phyloP scores from a whole-genome alignment of 2,888 invertebrate genomes.

The Nemapogon koenigi region DNA sequence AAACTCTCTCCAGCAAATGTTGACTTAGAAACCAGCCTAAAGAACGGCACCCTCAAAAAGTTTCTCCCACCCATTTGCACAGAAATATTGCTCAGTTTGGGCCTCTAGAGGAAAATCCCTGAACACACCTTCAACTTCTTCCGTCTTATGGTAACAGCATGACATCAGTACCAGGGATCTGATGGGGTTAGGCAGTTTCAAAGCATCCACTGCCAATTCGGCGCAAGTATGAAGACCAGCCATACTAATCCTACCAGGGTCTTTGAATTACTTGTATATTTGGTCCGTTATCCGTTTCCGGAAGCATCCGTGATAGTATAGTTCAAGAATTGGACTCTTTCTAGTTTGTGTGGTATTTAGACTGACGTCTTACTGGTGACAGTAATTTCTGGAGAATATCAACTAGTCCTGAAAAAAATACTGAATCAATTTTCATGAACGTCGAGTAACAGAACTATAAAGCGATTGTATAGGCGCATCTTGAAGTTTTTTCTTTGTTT shows the following conservation, averaged over 20 bases:
- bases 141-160: slow-evolving; percentile 81
- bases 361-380: slow-evolving; percentile 66
- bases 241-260: slow-evolving; percentile 34
- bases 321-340: slow-evolving; percentile 63
- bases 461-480: too few species aligned
- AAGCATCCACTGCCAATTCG: slow-evolving; percentile 73
- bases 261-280: slow-evolving; percentile 39
- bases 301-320: slow-evolving; percentile 64
- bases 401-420: too few species aligned
- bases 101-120: slow-evolving; percentile 73
- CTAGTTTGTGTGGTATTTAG: slow-evolving; percentile 58
- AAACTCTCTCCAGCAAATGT: slow-evolving; percentile 57
- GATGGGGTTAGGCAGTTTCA: slow-evolving; percentile 62
- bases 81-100: slow-evolving; percentile 40
- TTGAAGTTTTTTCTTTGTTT: too few species aligned
- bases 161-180: slow-evolving; percentile 73
- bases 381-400: slow-evolving; percentile 63
- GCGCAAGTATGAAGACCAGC: slow-evolving; percentile 80
- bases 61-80: slow-evolving; percentile 29
- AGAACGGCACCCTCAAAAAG: slow-evolving; percentile 69
- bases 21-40: slow-evolving; percentile 76
- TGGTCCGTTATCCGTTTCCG: slow-evolving; percentile 36
- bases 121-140: slow-evolving; percentile 33
- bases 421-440: too few species aligned
- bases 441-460: too few species aligned